Percentiles rank a stretch among this genome's conserved stretches.
phyloP scores from a whole-genome alignment of 2,113 vertebrate species.

The Anarrhichthys ocellatus region DNA sequence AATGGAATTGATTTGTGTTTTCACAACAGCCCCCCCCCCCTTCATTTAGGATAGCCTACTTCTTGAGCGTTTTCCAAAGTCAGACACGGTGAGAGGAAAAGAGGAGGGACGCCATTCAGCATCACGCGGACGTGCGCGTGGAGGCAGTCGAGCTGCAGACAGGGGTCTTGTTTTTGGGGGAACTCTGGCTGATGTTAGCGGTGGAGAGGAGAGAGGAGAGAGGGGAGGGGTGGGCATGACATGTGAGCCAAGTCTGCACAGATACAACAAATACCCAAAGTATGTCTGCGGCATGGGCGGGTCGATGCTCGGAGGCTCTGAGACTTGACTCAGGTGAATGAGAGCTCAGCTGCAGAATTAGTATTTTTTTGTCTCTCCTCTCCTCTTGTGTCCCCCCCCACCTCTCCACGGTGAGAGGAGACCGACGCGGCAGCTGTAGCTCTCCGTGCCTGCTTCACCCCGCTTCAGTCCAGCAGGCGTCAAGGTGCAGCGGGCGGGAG shows the following conservation, averaged over 20 bases:
- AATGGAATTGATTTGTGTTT: background rate
- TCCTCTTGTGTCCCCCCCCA: too few relatives aligned
- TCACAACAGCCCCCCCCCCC: too few relatives aligned
- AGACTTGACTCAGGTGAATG: conserved; percentile 57
- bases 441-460: conserved; percentile 38
- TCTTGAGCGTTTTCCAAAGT: conserved; percentile 18
- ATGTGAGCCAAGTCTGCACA: conserved; percentile 76
- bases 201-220: conserved; percentile 32
- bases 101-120: conserved; percentile 52
- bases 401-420: conserved; percentile 26
- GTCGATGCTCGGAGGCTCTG: conserved; percentile 1
- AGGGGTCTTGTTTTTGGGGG: conserved; percentile 31
- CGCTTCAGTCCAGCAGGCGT: conserved; percentile 45
- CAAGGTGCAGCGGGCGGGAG: conserved; percentile 64
- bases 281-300: conserved; percentile 55
- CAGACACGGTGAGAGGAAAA: background rate
- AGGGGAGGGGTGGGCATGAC: conserved; percentile 50
- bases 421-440: conserved; percentile 37
- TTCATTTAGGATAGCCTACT: too few relatives aligned
- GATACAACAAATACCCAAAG: conserved; percentile 62
- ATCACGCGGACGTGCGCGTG: conserved; percentile 67
- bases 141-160: conserved; percentile 80
- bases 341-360: conserved; percentile 38
- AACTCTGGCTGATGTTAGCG: conserved; percentile 64
- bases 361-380: background rate